phyloP scores from a whole-genome alignment of 2,797 vertebrate species.

The Lophius americanus region DNA sequence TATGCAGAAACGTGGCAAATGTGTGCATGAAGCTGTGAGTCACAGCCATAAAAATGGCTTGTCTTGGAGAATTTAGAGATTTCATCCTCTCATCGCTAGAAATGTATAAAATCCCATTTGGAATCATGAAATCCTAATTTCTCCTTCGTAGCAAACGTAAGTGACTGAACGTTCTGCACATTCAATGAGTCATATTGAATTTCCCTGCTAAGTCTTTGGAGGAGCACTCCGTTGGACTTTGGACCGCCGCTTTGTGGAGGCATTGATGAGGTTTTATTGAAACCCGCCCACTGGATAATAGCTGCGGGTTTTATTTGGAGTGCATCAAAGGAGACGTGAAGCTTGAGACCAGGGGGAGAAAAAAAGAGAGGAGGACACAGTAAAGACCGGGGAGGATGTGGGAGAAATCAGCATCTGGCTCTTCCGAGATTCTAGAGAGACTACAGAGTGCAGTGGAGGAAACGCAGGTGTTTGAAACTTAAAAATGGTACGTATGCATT shows the following conservation, averaged over 20 bases:
- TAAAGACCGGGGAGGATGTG: slow-evolving; percentile 42
- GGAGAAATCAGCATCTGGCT: slow-evolving; percentile 48
- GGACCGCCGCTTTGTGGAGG: slow-evolving; percentile 20
- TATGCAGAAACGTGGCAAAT: neutral
- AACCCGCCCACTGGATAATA: slow-evolving; percentile 39
- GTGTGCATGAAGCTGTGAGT: neutral
- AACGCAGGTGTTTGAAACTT: slow-evolving; percentile 18
- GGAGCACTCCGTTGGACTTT: slow-evolving; percentile 13
- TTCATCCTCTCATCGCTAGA: no score
- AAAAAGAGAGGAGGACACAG: slow-evolving; percentile 1
- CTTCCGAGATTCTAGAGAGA: slow-evolving; percentile 37
- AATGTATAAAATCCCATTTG: neutral
- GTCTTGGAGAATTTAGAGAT: no score
- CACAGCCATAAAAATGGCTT: no score
- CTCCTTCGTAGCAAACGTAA: neutral
- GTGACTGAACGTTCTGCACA: no score
- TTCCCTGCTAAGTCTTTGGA: neutral
- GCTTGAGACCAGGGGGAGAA: slow-evolving; percentile 15
- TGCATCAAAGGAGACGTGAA: slow-evolving; percentile 12
- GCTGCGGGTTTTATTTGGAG: slow-evolving; percentile 20
- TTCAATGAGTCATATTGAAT: neutral
- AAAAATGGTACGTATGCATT: slow-evolving; percentile 58
- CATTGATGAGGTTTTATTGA: slow-evolving; percentile 29
- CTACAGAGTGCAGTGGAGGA: slow-evolving; percentile 38
- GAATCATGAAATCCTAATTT: neutral